phyloP scores from a whole-genome alignment of 1,140 invertebrate genomes.

The Holcopasites calliopsidis region DNA sequence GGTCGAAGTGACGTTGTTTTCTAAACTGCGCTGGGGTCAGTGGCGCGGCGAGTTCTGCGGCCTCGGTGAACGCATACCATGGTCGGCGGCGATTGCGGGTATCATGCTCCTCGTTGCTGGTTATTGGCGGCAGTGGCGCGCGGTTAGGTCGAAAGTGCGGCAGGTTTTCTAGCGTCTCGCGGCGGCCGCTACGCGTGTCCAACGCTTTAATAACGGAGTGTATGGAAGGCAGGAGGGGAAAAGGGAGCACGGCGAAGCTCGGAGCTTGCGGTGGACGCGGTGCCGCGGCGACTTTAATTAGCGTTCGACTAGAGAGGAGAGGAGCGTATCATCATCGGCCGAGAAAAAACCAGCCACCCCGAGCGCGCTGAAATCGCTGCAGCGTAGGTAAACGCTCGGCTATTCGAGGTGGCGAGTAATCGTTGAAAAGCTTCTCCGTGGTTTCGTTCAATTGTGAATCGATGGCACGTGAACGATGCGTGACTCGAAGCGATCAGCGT shows the following conservation, averaged over 20 bases:
- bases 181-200: conserved; percentile 10
- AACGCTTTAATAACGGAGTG: conserved; percentile 44
- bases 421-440: too few species aligned
- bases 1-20: background rate
- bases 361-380: too few species aligned
- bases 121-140: conserved; percentile 51
- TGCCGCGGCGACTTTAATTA: conserved; percentile 50
- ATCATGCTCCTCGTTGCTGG: conserved; percentile 43
- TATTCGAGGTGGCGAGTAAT: too few species aligned
- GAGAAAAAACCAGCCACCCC: too few species aligned
- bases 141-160: conserved; percentile 46
- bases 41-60: conserved; percentile 27
- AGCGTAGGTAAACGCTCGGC: too few species aligned
- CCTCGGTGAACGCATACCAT: conserved; percentile 8
- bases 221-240: conserved; percentile 6
- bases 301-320: conserved; percentile 51
- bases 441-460: background rate
- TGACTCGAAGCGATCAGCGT: background rate
- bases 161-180: conserved; percentile 30
- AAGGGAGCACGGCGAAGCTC: background rate
- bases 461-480: background rate
- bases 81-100: conserved; percentile 23
- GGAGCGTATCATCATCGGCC: too few species aligned
- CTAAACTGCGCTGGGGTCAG: background rate
- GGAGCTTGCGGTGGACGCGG: conserved; percentile 4